Evolutionary conservation across 1,140 invertebrate species (phyloP).

Genomic region (Drosophila saltans): DNA sequence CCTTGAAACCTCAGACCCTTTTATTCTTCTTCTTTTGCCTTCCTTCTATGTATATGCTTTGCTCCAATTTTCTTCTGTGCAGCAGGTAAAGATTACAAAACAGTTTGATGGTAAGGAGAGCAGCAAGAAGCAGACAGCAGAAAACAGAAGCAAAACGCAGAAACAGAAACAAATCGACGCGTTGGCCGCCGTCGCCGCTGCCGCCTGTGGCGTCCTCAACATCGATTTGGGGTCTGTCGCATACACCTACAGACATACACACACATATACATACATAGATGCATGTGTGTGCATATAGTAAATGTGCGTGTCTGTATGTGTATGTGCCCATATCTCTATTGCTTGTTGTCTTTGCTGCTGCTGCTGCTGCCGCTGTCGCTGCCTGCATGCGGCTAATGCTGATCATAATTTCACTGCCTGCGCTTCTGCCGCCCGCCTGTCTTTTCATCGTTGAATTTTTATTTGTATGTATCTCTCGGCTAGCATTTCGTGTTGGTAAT

Average conservation of each 20-base stretch:
- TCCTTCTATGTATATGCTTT: constrained; percentile 38
- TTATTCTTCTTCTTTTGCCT: not conserved
- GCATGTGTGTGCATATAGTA: too few species aligned
- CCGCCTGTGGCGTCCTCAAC: constrained; percentile 34
- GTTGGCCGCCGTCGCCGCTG: constrained; percentile 35
- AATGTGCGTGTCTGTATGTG: not conserved
- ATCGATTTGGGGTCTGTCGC: constrained; percentile 6
- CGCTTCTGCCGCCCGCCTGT: constrained; percentile 1
- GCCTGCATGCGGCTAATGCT: constrained; percentile 6
- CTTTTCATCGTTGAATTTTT: constrained; percentile 2
- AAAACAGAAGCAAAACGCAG: not conserved
- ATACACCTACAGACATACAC: not conserved
- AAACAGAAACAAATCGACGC: constrained; percentile 33
- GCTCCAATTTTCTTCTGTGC: constrained; percentile 56
- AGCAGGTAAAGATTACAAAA: constrained; percentile 74
- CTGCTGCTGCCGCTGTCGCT: not conserved
- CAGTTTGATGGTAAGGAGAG: constrained; percentile 31
- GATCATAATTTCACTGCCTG: not conserved
- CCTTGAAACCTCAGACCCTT: not conserved
- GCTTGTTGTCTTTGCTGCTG: not conserved
- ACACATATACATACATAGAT: not conserved
- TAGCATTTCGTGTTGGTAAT: constrained; percentile 51
- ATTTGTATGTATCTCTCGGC: constrained; percentile 11
- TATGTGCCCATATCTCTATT: not conserved
- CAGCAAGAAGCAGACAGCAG: not conserved